These are phyloP conservation scores for Periophthalmus magnuspinnatus DNA, from an alignment of 2,797 vertebrate genomes.

Conservation along the genomic window DNA sequence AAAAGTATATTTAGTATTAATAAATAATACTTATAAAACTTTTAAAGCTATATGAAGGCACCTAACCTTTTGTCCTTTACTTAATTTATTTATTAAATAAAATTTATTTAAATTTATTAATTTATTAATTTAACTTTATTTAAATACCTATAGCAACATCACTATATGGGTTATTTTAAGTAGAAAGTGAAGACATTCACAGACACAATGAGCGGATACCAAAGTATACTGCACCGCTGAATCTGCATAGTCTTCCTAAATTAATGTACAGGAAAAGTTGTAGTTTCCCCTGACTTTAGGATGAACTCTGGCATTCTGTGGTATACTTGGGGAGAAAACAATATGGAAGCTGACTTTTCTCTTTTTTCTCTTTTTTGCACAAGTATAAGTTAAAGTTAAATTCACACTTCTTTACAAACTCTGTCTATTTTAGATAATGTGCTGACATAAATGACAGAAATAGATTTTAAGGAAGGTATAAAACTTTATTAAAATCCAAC, in stretches of 20 bases:
- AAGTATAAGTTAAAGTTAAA: background rate
- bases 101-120: too few species aligned
- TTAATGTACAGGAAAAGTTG: background rate
- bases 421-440: background rate
- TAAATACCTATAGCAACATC: too few species aligned
- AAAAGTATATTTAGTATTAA: too few species aligned
- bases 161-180: too few species aligned
- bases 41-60: too few species aligned
- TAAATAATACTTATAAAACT: too few species aligned
- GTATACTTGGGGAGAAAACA: background rate
- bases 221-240: background rate
- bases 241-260: background rate
- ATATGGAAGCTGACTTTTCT: background rate
- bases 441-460: background rate
- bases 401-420: background rate
- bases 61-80: too few species aligned
- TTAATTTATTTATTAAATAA: too few species aligned
- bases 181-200: too few species aligned
- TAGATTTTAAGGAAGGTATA: background rate
- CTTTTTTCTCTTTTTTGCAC: background rate
- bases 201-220: too few species aligned
- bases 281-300: constrained; percentile 1
- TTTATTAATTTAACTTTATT: too few species aligned
- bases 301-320: constrained; percentile 1
- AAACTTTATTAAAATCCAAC: background rate